phyloP scores from a whole-genome alignment of 53 echinoderm and acorn worm species.

The Paracentrotus lividus region DNA sequence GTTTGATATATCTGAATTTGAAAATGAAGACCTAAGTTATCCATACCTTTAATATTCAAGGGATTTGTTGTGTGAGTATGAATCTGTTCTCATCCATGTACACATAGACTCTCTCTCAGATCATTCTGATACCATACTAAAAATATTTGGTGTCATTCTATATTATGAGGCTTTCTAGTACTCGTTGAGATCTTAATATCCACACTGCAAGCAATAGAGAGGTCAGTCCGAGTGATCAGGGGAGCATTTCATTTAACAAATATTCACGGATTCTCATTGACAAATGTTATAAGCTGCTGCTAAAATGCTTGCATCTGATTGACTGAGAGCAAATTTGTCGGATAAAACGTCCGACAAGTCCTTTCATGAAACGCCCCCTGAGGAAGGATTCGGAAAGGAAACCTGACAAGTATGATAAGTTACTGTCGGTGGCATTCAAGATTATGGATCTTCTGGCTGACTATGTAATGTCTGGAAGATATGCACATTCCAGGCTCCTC shows the following conservation, averaged over 20 bases:
- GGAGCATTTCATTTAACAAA: background rate
- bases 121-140: background rate
- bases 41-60: background rate
- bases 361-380: too few relatives aligned
- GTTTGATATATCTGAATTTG: background rate
- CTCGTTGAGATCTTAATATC: background rate
- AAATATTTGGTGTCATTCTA: conserved; percentile 31
- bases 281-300: too few relatives aligned
- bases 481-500: background rate
- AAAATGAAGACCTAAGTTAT: background rate
- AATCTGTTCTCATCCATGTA: background rate
- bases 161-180: conserved; percentile 1
- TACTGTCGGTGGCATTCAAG: background rate
- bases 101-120: background rate
- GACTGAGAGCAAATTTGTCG: too few relatives aligned
- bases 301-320: too few relatives aligned
- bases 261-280: too few relatives aligned
- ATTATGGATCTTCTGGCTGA: conserved; percentile 1
- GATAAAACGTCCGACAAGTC: too few relatives aligned
- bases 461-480: background rate
- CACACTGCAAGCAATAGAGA: background rate
- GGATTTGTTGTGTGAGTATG: background rate
- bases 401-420: background rate
- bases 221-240: background rate
- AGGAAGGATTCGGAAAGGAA: too few relatives aligned